Base-by-base conservation (phyloP, 2,113 vertebrate species). In the Excalfactoria chinensis region DNA sequence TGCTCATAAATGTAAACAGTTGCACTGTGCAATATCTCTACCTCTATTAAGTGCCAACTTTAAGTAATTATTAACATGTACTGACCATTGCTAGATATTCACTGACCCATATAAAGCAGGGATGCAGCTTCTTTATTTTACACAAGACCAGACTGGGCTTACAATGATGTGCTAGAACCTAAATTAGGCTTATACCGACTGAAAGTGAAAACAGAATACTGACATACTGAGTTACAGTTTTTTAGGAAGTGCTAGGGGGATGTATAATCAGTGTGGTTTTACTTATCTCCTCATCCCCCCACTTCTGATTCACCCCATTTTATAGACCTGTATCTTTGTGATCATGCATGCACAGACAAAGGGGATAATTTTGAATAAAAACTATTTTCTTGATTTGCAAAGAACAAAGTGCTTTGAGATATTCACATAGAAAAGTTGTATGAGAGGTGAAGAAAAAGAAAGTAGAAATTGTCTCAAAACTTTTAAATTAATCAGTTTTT, bases 1-100 rank as follows among this genome's bases (percentile, higher is more conserved):
- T 84, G 48, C 49, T 95, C n/a, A 64, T 66, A 86, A 91, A 68
- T 85, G 20, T 82, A 90, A 97, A 92, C 12, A 95, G 21, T 40
- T 86, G 9, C 8, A 64, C 35, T 37, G 35, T 76, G 12, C 34
- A 86, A 28, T 84, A 77, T 44, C 58, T 90, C 48, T 86, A n/a
- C n/a, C 41, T 79, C 56, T 67, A 43, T 75, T 78, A 94, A 89
- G 25, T 75, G 62, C 6, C 17, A 93, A 32, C 11, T 67, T 70
- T 75, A 72, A 90, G 89, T 94, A 87, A 40, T 80, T 71, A 30
- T 14, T 86, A 55, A 58, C 16, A 26, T 64, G 34, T 30, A 51
- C 14, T 92, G 40, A 81, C 12, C 8, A 59, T 67, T 20, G 81
- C n/a, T 80, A 44, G 78, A 48, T 92, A 64, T 34, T 95, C 91